Evolutionary conservation across 2,888 invertebrate species (phyloP), one percentile per base, ranked within the genome.

Genomic region (Hirudinaria manillensis): DNA sequence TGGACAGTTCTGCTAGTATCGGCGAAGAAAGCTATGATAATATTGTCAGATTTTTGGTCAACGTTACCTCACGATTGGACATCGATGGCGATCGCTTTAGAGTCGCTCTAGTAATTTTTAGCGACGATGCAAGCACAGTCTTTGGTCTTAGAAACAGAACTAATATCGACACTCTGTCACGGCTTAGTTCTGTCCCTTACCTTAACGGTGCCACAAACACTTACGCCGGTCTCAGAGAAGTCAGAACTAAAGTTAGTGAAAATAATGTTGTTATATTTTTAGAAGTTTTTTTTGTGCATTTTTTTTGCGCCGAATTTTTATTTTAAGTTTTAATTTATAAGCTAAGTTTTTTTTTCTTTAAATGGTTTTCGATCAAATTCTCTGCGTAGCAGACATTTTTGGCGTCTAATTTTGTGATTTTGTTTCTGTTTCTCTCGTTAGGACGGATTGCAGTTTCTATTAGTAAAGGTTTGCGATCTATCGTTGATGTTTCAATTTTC

Each of bases 1-100:
- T 77, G 19, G 79, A 79, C 75, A 75, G 76, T 3, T 79, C 79
- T 13, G 78, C 76, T n/a, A 77, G 77, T 53, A 75, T 79, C 51
- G 75, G 77, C 21, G 68, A 66, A 6, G 29, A 56, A 38, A 77
- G 77, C 75, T 79, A 77, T 77, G 72, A 74, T 0, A 66, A 51
- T 0, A 61, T 78, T 3, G 53, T 76, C n/a, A 34, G 74, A 21
- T 78, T 78, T 70, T 29, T 79, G 21, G 38, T 71, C 38, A 76
- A 77, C 72, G 24, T 78, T n/a, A 74, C 76, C 1, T 71, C 75
- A 10, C 74, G 77, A 27, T 45, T 77, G 53, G 78, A 77, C 70
- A 74, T 79, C 16, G 77, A 77, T 65, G 67, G 73, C 19, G 77
- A 61, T 61, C 61, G 61, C 29, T 73, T 73, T 29, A 75, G 78